Percentiles rank a stretch among this genome's conserved stretches.
Evolutionary conservation across 2,888 invertebrate genomes (phyloP).

Genomic region (Drosophila macrothrix): DNA sequence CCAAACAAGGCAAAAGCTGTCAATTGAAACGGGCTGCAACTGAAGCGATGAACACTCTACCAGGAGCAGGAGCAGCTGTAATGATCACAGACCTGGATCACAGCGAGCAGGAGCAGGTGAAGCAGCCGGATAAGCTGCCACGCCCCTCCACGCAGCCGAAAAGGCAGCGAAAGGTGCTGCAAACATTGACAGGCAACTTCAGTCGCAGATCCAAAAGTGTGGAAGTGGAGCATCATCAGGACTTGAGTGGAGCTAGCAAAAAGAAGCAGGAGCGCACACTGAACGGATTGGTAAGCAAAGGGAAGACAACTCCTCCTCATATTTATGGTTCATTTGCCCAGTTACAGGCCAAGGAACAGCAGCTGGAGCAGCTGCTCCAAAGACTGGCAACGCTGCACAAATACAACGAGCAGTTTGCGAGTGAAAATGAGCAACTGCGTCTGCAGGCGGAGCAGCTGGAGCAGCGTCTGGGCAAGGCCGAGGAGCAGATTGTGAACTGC

Average conservation of each 20-base stretch:
- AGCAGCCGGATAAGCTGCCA: not conserved
- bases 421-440: slow-evolving; percentile 88
- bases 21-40: slow-evolving; percentile 9
- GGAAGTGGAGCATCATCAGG: slow-evolving; percentile 61
- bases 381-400: slow-evolving; percentile 87
- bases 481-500: slow-evolving; percentile 83
- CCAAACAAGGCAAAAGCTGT: slow-evolving; percentile 35
- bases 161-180: slow-evolving; percentile 67
- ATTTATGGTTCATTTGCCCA: slow-evolving; percentile 51
- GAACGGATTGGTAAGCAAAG: slow-evolving; percentile 75
- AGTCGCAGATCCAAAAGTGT: slow-evolving; percentile 81
- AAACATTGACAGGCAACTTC: slow-evolving; percentile 82
- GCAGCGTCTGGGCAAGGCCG: slow-evolving; percentile 85
- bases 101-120: slow-evolving; percentile 59
- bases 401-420: slow-evolving; percentile 87
- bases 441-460: slow-evolving; percentile 86
- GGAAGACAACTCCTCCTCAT: no score
- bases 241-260: slow-evolving; percentile 16
- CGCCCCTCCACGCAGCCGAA: slow-evolving; percentile 43
- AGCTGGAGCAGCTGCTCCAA: slow-evolving; percentile 88
- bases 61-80: slow-evolving; percentile 30
- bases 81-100: slow-evolving; percentile 83
- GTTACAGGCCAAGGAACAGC: slow-evolving; percentile 87
- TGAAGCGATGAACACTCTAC: slow-evolving; percentile 38
- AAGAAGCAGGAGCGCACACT: slow-evolving; percentile 70